phyloP scores from a whole-genome alignment of 2,113 vertebrate genomes.

The Albula goreensis region DNA sequence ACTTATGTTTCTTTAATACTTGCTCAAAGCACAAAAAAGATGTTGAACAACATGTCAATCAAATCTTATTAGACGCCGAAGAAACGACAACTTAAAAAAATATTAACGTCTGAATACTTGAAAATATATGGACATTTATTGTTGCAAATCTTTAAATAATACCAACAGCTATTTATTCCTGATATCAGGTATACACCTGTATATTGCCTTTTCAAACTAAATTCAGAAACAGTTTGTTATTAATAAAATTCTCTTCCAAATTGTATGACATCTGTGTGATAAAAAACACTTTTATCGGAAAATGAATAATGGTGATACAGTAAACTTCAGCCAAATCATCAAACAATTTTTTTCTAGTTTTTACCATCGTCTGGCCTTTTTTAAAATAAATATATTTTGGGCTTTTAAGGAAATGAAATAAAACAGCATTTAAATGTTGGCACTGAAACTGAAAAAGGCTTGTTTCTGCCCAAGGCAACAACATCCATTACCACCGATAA shows the following conservation, averaged over 20 bases:
- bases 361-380: no score
- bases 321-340: no score
- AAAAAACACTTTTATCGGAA: no score
- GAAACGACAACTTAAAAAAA: neutral
- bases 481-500: constrained; percentile 53
- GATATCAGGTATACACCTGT: neutral
- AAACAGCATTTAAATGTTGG: neutral
- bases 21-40: no score
- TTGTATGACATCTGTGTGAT: no score
- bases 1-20: no score
- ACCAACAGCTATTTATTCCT: neutral
- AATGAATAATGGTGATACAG: no score
- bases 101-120: neutral
- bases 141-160: neutral
- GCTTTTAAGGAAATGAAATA: constrained; percentile 37
- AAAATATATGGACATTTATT: neutral
- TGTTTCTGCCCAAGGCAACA: constrained; percentile 72
- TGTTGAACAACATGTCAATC: no score
- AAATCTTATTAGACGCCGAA: neutral
- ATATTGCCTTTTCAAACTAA: neutral
- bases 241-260: neutral
- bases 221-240: neutral
- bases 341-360: no score
- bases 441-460: constrained; percentile 42
- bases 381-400: no score